Evolutionary conservation across 2,888 invertebrate species (phyloP).

Genomic region (Drosophila sordidula): DNA sequence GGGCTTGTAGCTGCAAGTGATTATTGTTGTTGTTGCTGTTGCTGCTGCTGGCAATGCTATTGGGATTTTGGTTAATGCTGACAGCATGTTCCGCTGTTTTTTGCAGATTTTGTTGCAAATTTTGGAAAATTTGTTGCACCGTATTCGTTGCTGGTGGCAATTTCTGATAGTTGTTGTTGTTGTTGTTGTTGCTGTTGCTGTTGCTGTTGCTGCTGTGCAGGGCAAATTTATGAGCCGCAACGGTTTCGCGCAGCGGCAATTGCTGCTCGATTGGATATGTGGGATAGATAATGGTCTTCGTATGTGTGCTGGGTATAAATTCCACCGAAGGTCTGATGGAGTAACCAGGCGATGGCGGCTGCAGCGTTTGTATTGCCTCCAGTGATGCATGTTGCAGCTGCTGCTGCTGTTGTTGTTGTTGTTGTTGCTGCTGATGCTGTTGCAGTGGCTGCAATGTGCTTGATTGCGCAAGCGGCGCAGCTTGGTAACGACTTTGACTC

Average conservation of each 20-base stretch:
- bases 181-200: too few relatives aligned
- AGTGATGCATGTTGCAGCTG: constrained; percentile 80
- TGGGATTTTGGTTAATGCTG: constrained; percentile 51
- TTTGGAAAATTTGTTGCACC: constrained; percentile 80
- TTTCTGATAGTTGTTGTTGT: constrained; percentile 62
- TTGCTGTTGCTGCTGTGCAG: constrained; percentile 47
- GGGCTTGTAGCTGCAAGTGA: constrained; percentile 80
- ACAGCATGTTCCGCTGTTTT: constrained; percentile 65
- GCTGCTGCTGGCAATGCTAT: constrained; percentile 51
- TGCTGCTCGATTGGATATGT: constrained; percentile 86
- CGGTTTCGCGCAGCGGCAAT: constrained; percentile 87
- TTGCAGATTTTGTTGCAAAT: constrained; percentile 77
- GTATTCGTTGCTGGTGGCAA: constrained; percentile 67
- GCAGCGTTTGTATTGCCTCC: constrained; percentile 68
- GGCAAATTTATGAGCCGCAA: constrained; percentile 85
- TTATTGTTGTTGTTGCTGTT: constrained; percentile 50
- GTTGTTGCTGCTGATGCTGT: constrained; percentile 26
- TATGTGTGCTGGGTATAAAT: constrained; percentile 83
- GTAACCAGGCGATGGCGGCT: constrained; percentile 76
- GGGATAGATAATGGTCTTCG: constrained; percentile 74
- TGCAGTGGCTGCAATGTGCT: constrained; percentile 64
- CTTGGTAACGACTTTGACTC: constrained; percentile 70
- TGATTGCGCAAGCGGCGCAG: constrained; percentile 57
- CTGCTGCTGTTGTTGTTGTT: constrained; percentile 41
- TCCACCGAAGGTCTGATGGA: constrained; percentile 84